Evolutionary conservation across 2,797 vertebrate genomes (phyloP).

Genomic region (Gambusia yucatana): DNA sequence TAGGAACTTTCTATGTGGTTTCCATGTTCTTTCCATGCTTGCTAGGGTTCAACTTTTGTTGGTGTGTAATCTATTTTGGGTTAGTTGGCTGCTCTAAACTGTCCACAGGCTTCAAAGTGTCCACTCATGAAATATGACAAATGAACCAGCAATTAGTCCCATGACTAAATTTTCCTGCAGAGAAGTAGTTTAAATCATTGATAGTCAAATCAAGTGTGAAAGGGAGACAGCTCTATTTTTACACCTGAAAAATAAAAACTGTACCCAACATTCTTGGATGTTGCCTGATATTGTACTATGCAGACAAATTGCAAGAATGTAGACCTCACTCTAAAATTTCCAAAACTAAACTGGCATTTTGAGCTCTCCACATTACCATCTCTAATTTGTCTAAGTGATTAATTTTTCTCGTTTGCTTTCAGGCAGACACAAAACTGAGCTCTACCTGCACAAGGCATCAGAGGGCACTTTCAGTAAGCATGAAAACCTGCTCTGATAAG

Average conservation of each 20-base stretch:
- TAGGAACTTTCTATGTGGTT: background rate
- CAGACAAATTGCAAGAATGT: constrained; percentile 4
- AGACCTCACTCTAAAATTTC: background rate
- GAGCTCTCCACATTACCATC: background rate
- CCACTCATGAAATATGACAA: background rate
- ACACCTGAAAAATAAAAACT: background rate
- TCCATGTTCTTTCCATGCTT: background rate
- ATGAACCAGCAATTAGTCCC: background rate
- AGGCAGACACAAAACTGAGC: background rate
- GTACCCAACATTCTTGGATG: background rate
- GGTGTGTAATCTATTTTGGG: background rate
- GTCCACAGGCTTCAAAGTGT: background rate
- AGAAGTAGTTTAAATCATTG: background rate
- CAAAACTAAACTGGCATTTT: background rate
- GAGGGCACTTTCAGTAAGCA: constrained; percentile 34
- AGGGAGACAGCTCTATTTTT: background rate
- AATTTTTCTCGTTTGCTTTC: background rate
- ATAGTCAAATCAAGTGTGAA: background rate
- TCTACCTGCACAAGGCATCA: constrained; percentile 24
- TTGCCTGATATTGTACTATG: background rate
- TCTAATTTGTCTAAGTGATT: background rate
- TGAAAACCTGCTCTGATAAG: background rate
- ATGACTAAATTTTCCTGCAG: background rate
- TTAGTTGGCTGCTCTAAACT: background rate
- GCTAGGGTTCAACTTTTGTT: background rate